These are phyloP conservation scores for Orthonevra nobilis DNA, from an alignment of 2,888 invertebrate genomes.

Conservation along the genomic window DNA sequence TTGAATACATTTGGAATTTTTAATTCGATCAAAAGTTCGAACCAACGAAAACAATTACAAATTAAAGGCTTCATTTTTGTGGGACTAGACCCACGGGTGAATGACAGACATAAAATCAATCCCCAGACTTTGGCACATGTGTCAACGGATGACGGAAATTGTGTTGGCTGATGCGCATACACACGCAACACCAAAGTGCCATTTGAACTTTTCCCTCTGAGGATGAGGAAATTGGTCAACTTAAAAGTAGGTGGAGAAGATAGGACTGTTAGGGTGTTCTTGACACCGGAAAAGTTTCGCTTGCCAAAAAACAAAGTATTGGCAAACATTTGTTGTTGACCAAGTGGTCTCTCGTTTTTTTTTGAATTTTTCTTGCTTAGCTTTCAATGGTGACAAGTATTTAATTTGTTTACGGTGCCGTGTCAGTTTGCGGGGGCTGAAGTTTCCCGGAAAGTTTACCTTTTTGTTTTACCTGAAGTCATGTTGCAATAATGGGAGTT, in stretches of 20 bases:
- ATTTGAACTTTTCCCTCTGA: conserved; percentile 48
- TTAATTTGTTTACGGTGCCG: conserved; percentile 72
- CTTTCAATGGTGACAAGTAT: conserved; percentile 71
- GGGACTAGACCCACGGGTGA: too few species aligned
- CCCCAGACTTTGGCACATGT: conserved; percentile 44
- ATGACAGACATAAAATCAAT: conserved; percentile 60
- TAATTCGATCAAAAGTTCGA: conserved; percentile 48
- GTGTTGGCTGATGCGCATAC: too few species aligned
- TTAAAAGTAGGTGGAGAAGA: too few species aligned
- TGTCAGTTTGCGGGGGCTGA: not conserved
- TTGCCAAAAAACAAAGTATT: conserved; percentile 53
- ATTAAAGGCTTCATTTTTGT: conserved; percentile 25
- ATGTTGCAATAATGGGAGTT: conserved; percentile 34
- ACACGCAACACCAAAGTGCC: conserved; percentile 43
- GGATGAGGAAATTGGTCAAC: not conserved
- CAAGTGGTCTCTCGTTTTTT: conserved; percentile 19
- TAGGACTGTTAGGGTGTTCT: not conserved
- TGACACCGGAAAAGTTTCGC: conserved; percentile 51
- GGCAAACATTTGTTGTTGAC: conserved; percentile 56
- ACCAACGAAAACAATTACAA: conserved; percentile 43
- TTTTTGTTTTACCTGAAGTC: conserved; percentile 32
- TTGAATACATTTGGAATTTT: conserved; percentile 50
- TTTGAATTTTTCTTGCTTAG: conserved; percentile 7
- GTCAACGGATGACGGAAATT: conserved; percentile 44
- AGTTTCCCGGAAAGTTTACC: conserved; percentile 25